phyloP scores from a whole-genome alignment of 2,797 vertebrate species.

The Enteromius mattozi region DNA sequence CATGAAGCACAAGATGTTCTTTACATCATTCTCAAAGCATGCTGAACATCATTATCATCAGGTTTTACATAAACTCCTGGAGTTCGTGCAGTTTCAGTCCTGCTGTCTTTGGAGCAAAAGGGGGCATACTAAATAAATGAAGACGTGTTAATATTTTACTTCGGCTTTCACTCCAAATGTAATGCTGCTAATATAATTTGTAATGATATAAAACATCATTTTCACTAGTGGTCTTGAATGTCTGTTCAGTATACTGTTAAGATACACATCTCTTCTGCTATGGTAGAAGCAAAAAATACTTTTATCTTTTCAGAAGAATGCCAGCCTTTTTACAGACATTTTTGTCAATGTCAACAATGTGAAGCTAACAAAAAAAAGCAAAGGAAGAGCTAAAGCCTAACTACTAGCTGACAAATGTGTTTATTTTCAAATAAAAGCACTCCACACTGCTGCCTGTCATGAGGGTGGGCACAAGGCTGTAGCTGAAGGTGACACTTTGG shows the following conservation, averaged over 20 bases:
- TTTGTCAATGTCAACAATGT: conserved; percentile 3
- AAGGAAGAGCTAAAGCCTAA: conserved; percentile 33
- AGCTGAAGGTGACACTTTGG: conserved; percentile 49
- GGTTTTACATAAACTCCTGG: neutral
- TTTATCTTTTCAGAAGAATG: neutral
- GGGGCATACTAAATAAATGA: neutral
- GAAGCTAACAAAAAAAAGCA: conserved; percentile 14
- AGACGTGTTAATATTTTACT: conserved; percentile 1
- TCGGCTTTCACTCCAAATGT: neutral
- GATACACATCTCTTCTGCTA: neutral
- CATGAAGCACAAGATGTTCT: neutral
- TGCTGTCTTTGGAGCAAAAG: neutral
- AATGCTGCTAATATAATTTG: neutral
- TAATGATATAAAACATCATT: neutral
- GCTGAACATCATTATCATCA: neutral
- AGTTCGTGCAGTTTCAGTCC: neutral
- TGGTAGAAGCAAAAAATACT: neutral
- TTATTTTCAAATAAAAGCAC: conserved; percentile 40
- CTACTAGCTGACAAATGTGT: conserved; percentile 41
- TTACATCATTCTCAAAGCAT: neutral
- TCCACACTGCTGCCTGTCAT: conserved; percentile 36
- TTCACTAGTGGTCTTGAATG: neutral
- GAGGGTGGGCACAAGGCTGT: conserved; percentile 28
- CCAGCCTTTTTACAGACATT: neutral
- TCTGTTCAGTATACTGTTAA: neutral